Conservation (phyloP, 2,888 invertebrate species). For the Salpingus planirostris region DNA sequence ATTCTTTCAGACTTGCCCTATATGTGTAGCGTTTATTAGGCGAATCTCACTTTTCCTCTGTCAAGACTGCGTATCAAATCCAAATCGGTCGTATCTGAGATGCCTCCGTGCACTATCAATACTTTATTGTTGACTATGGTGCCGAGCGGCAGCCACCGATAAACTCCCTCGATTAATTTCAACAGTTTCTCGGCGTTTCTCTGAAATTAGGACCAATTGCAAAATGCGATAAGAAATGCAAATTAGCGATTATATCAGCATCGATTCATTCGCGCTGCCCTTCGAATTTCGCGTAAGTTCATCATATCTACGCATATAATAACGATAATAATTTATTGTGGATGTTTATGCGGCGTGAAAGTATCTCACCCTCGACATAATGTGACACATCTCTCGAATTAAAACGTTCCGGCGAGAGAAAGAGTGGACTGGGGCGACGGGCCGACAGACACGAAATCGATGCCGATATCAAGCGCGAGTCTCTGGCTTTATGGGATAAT, state of each 20-base stretch:
- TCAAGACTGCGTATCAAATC: constrained; percentile 71
- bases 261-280: no score
- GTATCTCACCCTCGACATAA: constrained; percentile 6
- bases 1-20: no score
- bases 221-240: background rate
- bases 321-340: background rate
- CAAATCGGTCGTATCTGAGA: constrained; percentile 81
- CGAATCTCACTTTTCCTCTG: constrained; percentile 64
- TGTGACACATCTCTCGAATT: constrained; percentile 10
- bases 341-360: background rate
- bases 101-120: constrained; percentile 86
- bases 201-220: constrained; percentile 39
- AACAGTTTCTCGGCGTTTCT: constrained; percentile 69
- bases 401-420: constrained; percentile 8
- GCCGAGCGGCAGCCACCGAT: constrained; percentile 85
- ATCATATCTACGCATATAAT: no score
- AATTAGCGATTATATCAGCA: background rate
- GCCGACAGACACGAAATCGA: constrained; percentile 14
- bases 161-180: constrained; percentile 79
- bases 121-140: constrained; percentile 85
- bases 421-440: no score
- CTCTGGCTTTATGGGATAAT: constrained; percentile 6
- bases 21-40: background rate
- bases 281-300: no score
- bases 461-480: constrained; percentile 2